These are phyloP conservation scores for Catocala fraxini DNA, from an alignment of 2,888 invertebrate genomes.

Conservation along the genomic window DNA sequence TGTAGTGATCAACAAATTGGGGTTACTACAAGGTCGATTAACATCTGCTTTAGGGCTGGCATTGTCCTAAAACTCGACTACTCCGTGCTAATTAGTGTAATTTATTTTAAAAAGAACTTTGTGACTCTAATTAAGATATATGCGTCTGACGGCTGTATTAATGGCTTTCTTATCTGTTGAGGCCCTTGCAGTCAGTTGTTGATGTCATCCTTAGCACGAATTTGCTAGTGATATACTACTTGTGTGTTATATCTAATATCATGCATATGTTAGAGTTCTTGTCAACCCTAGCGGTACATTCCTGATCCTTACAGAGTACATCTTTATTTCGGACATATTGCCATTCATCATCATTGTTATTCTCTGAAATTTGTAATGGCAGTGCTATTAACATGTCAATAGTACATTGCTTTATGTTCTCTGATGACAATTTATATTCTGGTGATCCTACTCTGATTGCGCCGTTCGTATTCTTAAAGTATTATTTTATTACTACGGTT, in stretches of 20 bases:
- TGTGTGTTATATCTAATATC: background rate
- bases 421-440: slow-evolving; percentile 30
- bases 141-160: slow-evolving; percentile 16
- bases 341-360: slow-evolving; percentile 76
- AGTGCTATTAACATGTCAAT: slow-evolving; percentile 55
- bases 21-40: slow-evolving; percentile 73
- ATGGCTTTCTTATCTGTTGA: slow-evolving; percentile 14
- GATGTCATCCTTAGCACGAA: slow-evolving; percentile 8
- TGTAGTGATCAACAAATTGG: slow-evolving; percentile 73
- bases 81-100: slow-evolving; percentile 33
- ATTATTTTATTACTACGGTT: background rate
- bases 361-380: slow-evolving; percentile 73
- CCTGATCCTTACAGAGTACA: slow-evolving; percentile 59
- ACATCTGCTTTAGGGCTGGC: slow-evolving; percentile 61
- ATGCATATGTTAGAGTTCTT: slow-evolving; percentile 10
- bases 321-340: slow-evolving; percentile 71
- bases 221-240: background rate
- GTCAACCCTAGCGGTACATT: slow-evolving; percentile 56
- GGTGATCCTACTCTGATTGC: slow-evolving; percentile 19
- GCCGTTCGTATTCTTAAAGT: slow-evolving; percentile 9
- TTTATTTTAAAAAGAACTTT: slow-evolving; percentile 21
- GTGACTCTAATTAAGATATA: slow-evolving; percentile 22
- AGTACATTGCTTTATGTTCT: slow-evolving; percentile 47
- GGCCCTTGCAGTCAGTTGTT: slow-evolving; percentile 9
- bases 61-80: slow-evolving; percentile 22